A percentile compares a stretch with the other conserved stretches of the same genome.
Conservation (phyloP, 2,888 invertebrate genomes). For the Peribatodes rhomboidaria region DNA sequence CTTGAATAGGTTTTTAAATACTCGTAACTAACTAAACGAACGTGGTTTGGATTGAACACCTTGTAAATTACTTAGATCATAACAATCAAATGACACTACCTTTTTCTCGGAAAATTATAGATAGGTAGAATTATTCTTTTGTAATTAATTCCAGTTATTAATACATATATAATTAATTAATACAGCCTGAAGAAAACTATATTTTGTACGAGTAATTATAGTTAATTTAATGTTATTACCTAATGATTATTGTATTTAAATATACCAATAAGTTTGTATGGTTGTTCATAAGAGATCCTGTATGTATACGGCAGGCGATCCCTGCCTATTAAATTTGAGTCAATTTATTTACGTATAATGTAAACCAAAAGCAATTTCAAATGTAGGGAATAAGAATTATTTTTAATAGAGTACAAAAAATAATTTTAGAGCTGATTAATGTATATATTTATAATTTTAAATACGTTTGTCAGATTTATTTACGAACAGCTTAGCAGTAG, state of each 20-base stretch:
- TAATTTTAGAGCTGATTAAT: slow-evolving; percentile 40
- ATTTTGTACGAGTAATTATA: slow-evolving; percentile 77
- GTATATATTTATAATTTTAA: slow-evolving; percentile 32
- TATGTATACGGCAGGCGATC: slow-evolving; percentile 54
- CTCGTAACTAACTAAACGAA: slow-evolving; percentile 29
- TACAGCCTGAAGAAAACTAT: slow-evolving; percentile 66
- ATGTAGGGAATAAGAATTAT: slow-evolving; percentile 69
- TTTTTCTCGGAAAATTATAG: slow-evolving; percentile 47
- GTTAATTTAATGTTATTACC: slow-evolving; percentile 70
- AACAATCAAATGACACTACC: slow-evolving; percentile 32
- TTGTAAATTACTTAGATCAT: slow-evolving; percentile 52
- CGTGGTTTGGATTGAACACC: slow-evolving; percentile 32
- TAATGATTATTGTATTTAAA: slow-evolving; percentile 65
- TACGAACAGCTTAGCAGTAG: slow-evolving; percentile 62
- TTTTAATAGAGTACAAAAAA: slow-evolving; percentile 61
- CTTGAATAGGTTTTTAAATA: slow-evolving; percentile 27
- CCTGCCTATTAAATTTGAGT: slow-evolving; percentile 68
- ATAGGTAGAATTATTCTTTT: slow-evolving; percentile 40
- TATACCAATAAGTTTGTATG: slow-evolving; percentile 73
- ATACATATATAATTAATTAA: no score
- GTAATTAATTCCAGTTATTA: slow-evolving; percentile 43
- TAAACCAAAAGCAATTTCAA: slow-evolving; percentile 77
- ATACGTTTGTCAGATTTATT: slow-evolving; percentile 53
- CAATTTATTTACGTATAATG: slow-evolving; percentile 72
- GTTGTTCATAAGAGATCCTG: slow-evolving; percentile 63